Evolutionary conservation across 2,113 vertebrate genomes (phyloP), one percentile per base, ranked within the genome.

Genomic region (Ploceus nigricollis): DNA sequence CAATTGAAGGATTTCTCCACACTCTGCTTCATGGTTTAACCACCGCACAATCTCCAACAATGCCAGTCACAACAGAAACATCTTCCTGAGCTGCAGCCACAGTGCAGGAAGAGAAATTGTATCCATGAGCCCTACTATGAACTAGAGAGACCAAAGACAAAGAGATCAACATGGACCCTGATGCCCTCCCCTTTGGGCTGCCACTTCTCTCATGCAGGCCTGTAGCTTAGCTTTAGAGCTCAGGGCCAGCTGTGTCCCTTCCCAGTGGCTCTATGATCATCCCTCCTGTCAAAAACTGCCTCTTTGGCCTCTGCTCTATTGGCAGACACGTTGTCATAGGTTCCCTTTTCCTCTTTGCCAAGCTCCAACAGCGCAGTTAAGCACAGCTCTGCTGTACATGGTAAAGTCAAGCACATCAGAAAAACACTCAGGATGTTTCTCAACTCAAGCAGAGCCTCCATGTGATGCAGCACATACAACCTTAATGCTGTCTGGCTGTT

Each of bases 111-210:
- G 4, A 5, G 13, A 25, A 44, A 20, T 10, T 3, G 12, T 4
- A 33, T 17, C 13, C 13, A 39, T 2, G 7, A 63, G 10, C 31
- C 44, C 18, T 6, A 3, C 57, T n/a, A 8, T 1, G 1, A 82
- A 18, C 28, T 3, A 18, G 24, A 61, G 3, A 11, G 11, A 8
- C 7, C 28, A 56, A 5, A 60, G 9, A 17, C 22, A 63, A 28
- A 50, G 24, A 42, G 12, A 40, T 9, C 28, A 27, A 8, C 9
- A 6, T 0, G 0, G 39, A 42, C 1, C 1, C 20, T 25, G 9
- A 31, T 2, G 1, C 2, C 3, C 8, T 45, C 5, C 8, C 13
- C 9, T 70, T 12, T 22, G 23, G 40, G n/a, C 28, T 61, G 25
- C 33, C 2, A 7, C 16, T 85, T 15, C 42, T 66, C 65, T 65